These are phyloP conservation scores for Sialis fuliginosa DNA, from an alignment of 2,888 invertebrate species.

Conservation along the genomic window DNA sequence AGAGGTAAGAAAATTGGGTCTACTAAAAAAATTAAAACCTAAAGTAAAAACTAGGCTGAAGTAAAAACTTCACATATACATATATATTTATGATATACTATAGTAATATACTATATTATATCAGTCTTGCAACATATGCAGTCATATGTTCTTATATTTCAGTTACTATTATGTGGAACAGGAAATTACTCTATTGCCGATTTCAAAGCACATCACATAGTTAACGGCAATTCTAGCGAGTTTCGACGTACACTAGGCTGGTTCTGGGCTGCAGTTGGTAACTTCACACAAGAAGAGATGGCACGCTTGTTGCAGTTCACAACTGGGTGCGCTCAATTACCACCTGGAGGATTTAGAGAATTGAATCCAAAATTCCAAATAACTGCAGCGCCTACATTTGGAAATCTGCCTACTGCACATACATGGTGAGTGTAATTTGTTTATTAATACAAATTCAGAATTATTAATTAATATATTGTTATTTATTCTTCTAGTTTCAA, in stretches of 20 bases:
- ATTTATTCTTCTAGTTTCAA: constrained; percentile 56
- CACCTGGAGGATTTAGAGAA: constrained; percentile 77
- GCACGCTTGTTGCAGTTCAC: constrained; percentile 83
- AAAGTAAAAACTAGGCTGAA: no score
- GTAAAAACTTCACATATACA: no score
- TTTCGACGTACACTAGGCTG: constrained; percentile 73
- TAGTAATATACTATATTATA: no score
- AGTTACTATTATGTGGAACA: constrained; percentile 84
- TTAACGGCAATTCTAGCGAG: constrained; percentile 63
- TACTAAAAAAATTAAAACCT: no score
- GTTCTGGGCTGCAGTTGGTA: constrained; percentile 82
- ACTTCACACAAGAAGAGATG: constrained; percentile 84
- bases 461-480: background rate
- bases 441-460: background rate
- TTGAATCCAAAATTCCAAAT: constrained; percentile 84
- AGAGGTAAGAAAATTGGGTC: constrained; percentile 55
- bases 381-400: constrained; percentile 75
- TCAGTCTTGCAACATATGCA: background rate
- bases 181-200: constrained; percentile 82
- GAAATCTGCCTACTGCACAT: constrained; percentile 84
- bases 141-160: constrained; percentile 14
- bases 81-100: no score
- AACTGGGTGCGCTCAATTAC: constrained; percentile 83
- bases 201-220: constrained; percentile 75
- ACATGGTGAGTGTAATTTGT: constrained; percentile 48